Evolutionary conservation across 53 echinoderm and acorn worm genomes (phyloP).

Genomic region (Mesocentrotus franciscanus): DNA sequence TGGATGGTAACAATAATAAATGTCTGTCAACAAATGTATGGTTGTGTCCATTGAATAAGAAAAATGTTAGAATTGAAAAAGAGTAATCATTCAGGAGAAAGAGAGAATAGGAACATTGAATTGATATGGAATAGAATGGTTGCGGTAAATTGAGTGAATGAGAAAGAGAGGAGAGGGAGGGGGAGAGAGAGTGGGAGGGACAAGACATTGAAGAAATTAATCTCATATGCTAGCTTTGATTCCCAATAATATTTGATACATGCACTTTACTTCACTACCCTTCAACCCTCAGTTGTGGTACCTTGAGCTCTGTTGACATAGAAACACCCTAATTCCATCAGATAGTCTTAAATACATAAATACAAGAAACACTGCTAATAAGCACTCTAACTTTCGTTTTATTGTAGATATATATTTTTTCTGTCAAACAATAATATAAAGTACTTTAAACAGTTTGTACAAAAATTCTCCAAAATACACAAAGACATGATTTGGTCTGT

Average conservation of each 20-base stretch:
- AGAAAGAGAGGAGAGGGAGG: background rate
- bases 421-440: slow-evolving; percentile 34
- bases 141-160: background rate
- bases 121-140: background rate
- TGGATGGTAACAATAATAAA: too few species aligned
- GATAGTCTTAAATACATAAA: background rate
- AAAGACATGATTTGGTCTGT: background rate
- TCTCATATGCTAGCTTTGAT: too few species aligned
- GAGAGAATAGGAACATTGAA: background rate
- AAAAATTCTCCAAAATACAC: background rate
- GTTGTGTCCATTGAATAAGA: too few species aligned
- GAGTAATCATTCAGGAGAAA: background rate
- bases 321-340: too few species aligned
- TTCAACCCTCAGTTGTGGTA: too few species aligned
- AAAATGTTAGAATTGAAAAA: background rate
- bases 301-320: too few species aligned
- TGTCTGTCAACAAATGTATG: background rate
- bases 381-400: background rate
- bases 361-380: background rate
- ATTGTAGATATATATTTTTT: slow-evolving; percentile 46
- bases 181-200: background rate
- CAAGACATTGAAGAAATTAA: background rate
- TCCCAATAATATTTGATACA: too few species aligned
- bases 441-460: slow-evolving; percentile 43
- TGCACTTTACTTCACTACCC: too few species aligned